phyloP scores from a whole-genome alignment of 2,888 invertebrate genomes.

The Mythimna pallens region DNA sequence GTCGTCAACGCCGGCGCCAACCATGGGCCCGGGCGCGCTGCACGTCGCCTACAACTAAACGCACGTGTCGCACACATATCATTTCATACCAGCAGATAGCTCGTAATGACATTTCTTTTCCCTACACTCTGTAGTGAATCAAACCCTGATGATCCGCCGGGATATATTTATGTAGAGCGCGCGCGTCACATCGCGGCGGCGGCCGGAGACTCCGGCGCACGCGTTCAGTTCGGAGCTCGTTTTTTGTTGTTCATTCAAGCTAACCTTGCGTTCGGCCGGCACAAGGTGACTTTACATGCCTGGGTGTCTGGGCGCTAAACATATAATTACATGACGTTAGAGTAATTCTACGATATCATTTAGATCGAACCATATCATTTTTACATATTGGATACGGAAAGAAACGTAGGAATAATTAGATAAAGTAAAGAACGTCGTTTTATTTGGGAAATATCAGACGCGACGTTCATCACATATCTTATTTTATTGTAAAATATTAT shows the following conservation, averaged over 20 bases:
- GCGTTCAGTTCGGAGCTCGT: conserved; percentile 80
- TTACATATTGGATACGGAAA: conserved; percentile 79
- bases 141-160: conserved; percentile 28
- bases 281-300: conserved; percentile 90
- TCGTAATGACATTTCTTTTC: conserved; percentile 70
- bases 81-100: conserved; percentile 66
- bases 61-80: conserved; percentile 74
- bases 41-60: conserved; percentile 50
- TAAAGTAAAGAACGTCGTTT: conserved; percentile 67
- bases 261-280: conserved; percentile 85
- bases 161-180: conserved; percentile 46
- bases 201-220: conserved; percentile 72
- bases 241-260: conserved; percentile 88
- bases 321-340: conserved; percentile 87
- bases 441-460: conserved; percentile 61
- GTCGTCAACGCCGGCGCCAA: conserved; percentile 71
- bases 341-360: conserved; percentile 84
- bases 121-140: conserved; percentile 66
- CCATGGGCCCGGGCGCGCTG: conserved; percentile 52
- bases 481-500: conserved; percentile 74
- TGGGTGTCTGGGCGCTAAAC: conserved; percentile 88
- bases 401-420: conserved; percentile 74
- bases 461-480: conserved; percentile 68
- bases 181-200: conserved; percentile 43
- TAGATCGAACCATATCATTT: conserved; percentile 87